A percentile compares a stretch with the other conserved stretches of the same genome.
phyloP scores from a whole-genome alignment of 1,140 invertebrate species.

The Orchestia grillus region DNA sequence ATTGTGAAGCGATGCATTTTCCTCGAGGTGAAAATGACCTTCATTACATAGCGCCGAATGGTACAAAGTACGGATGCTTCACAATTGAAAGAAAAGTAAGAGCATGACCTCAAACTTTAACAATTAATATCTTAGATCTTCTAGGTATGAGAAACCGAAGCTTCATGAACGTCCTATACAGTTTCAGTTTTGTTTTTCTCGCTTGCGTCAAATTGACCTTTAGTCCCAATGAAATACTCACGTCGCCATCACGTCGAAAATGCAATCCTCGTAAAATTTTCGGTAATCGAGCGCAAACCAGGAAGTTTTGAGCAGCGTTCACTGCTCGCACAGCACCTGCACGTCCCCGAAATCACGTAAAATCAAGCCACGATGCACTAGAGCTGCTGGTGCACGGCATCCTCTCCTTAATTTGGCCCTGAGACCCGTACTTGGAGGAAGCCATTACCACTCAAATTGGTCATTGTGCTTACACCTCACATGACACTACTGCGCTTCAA shows the following conservation, averaged over 20 bases:
- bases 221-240: not conserved
- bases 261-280: not conserved
- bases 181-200: not conserved
- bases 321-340: not conserved
- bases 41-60: not conserved
- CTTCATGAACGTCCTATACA: not conserved
- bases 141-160: not conserved
- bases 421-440: not conserved
- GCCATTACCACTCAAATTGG: slow-evolving; percentile 47
- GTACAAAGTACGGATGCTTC: not conserved
- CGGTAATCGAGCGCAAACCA: not conserved
- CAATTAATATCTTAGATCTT: not conserved
- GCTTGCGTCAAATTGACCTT: not conserved
- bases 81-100: not conserved
- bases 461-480: slow-evolving; percentile 27
- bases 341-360: not conserved
- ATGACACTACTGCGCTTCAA: slow-evolving; percentile 7
- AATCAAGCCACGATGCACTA: not conserved
- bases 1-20: not conserved
- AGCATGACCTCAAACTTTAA: not conserved
- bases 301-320: not conserved
- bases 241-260: not conserved
- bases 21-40: not conserved
- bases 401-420: not conserved
- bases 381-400: not conserved